Percentiles rank a stretch among this genome's conserved stretches.
These are phyloP conservation scores for Cyrtonyx montezumae DNA, from an alignment of 2,113 vertebrate genomes.

Conservation along the genomic window DNA sequence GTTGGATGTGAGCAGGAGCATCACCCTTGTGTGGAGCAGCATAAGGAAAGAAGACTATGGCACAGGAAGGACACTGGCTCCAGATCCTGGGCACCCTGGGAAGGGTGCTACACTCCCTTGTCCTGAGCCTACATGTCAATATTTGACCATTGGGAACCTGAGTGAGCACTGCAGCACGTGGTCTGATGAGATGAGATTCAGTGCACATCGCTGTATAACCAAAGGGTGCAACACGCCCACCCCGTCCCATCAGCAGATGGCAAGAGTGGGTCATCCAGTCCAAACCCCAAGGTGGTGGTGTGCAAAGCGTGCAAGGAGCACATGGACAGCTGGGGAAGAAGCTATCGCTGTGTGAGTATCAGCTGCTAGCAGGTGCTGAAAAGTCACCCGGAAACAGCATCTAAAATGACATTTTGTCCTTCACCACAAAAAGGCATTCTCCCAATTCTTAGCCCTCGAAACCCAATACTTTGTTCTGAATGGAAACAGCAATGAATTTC, in stretches of 20 bases:
- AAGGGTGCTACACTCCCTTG: not conserved
- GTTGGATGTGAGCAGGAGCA: not conserved
- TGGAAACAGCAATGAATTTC: not conserved
- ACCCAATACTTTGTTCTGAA: not conserved
- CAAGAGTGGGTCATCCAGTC: not conserved
- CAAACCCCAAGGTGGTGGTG: not conserved
- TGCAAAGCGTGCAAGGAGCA: not conserved
- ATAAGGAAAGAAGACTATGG: not conserved
- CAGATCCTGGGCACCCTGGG: not conserved
- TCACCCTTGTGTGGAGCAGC: accelerated
- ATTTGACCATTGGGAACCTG: not conserved
- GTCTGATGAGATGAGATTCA: not conserved
- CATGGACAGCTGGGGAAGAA: not conserved
- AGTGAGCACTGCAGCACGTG: not conserved
- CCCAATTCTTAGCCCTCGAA: accelerated
- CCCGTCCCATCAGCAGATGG: accelerated
- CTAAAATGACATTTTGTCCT: not conserved
- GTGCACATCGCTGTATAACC: not conserved
- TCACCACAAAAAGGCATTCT: accelerated
- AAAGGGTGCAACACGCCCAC: not conserved
- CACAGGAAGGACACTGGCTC: not conserved
- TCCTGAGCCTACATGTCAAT: not conserved
- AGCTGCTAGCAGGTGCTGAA: not conserved
- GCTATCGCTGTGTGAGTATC: not conserved
- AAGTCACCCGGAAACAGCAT: not conserved